Conservation (phyloP, 2,888 invertebrate genomes). For the Venusia cambrica region DNA sequence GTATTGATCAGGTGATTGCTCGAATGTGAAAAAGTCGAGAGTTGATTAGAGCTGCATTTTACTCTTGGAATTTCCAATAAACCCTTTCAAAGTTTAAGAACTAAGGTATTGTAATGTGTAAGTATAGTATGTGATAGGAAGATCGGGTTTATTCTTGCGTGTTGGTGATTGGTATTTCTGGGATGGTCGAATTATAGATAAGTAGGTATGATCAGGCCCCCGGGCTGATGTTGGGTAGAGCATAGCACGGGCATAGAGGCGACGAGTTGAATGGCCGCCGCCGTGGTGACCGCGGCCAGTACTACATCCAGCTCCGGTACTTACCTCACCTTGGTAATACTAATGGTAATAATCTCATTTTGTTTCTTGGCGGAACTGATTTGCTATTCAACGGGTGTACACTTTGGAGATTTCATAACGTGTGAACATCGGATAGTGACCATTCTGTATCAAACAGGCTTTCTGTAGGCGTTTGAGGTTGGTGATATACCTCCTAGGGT, state of each 20-base stretch:
- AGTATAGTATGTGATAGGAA: constrained; percentile 18
- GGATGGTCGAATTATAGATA: constrained; percentile 21
- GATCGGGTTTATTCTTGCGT: constrained; percentile 21
- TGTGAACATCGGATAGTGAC: too few relatives aligned
- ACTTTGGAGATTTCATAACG: constrained; percentile 28
- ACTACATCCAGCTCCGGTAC: constrained; percentile 60
- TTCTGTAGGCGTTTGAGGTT: too few relatives aligned
- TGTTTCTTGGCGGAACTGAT: constrained; percentile 59
- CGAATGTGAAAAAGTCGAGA: too few relatives aligned
- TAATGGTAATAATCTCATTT: constrained; percentile 69
- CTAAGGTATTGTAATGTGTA: constrained; percentile 18
- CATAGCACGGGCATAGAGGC: constrained; percentile 43
- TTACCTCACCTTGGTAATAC: constrained; percentile 71
- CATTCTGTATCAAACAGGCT: too few relatives aligned
- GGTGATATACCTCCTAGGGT: too few relatives aligned
- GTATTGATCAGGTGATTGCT: too few relatives aligned
- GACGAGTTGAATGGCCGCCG: constrained; percentile 73
- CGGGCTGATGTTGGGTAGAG: constrained; percentile 31
- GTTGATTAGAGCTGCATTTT: too few relatives aligned
- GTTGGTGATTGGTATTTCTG: constrained; percentile 24
- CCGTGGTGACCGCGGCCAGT: constrained; percentile 46
- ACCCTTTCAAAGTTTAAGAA: too few relatives aligned
- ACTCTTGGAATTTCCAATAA: too few relatives aligned
- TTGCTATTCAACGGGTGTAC: constrained; percentile 43
- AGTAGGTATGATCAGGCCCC: constrained; percentile 17